phyloP scores from a whole-genome alignment of 2,113 vertebrate genomes.

The Podiceps cristatus region DNA sequence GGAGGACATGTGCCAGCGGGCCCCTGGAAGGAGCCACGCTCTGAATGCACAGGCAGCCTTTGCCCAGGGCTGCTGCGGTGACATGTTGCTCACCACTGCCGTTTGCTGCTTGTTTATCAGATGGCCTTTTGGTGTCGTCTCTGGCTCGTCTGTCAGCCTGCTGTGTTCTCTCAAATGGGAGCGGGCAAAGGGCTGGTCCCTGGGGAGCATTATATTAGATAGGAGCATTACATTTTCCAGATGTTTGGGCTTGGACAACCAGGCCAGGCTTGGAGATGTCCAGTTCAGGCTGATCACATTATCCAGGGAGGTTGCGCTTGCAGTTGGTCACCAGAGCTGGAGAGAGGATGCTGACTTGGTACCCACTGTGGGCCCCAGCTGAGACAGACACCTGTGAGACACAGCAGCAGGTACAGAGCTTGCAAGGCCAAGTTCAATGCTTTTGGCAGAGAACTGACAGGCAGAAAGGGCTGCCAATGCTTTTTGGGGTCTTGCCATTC shows the following conservation, averaged over 20 bases:
- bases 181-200: not conserved
- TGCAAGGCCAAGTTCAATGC: not conserved
- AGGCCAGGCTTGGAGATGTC: not conserved
- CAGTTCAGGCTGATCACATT: not conserved
- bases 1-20: not conserved
- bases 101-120: not conserved
- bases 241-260: slow-evolving; percentile 2
- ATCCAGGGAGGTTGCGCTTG: not conserved
- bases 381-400: not conserved
- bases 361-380: not conserved
- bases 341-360: not conserved
- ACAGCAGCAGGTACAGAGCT: not conserved
- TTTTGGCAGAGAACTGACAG: not conserved
- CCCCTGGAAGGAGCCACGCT: not conserved
- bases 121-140: not conserved
- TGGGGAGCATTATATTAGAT: not conserved
- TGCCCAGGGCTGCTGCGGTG: not conserved
- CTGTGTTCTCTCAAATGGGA: not conserved
- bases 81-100: not conserved
- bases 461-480: not conserved
- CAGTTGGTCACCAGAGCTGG: not conserved
- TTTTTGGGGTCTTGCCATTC: not conserved
- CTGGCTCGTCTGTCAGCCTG: not conserved
- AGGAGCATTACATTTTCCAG: not conserved
- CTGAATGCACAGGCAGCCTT: not conserved